Base-by-base conservation (phyloP, 2,113 vertebrate genomes). In the Haliaeetus leucogaster region DNA sequence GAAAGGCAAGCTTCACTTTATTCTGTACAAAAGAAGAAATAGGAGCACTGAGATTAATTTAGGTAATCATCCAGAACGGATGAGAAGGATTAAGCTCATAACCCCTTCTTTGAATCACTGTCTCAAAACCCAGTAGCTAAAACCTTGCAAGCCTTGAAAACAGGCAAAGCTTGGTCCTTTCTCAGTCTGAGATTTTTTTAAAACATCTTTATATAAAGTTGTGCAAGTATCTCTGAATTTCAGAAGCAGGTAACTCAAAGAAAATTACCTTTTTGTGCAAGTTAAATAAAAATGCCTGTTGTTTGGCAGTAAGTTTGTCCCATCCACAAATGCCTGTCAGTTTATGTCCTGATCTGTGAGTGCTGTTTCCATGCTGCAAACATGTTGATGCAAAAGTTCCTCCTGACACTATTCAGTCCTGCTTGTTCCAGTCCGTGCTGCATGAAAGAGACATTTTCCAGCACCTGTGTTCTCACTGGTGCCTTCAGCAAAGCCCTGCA, bases 401-500 rank as follows among this genome's bases (percentile, higher is more conserved):
- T 91, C 61, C 90, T 97, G 95, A 97, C 96, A 95, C 87, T 53
- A 12, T 91, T 79, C 91, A 92, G 56, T 83, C 78, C 80, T 14
- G 0, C 82, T 96, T 93, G 43, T 94, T 93, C 90, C 56, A 48
- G 78, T 84, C 79, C 27, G 15, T 71, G 74, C 62, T 92, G 93
- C 95, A 95, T 82, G 67, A 73, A 98, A 98, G 63, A 98, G 97
- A 98, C 96, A 92, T 97, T 97, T 98, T 94, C 93, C 74, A 48
- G 96, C 98, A 98, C 98, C 98, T 98, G 95, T 93, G 76, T 89
- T 95, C 91, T 94, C 93, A 62, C 61, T 91, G 89, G 50, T 90
- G 97, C 98, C 98, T 98, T 97, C 84, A 97, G 98, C 96, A 23
- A 98, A 98, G 97, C 95, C 97, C 96, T 26, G n/a, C 96, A 96